phyloP scores from a whole-genome alignment of 1,140 invertebrate genomes.

The Archivesica marissinica region DNA sequence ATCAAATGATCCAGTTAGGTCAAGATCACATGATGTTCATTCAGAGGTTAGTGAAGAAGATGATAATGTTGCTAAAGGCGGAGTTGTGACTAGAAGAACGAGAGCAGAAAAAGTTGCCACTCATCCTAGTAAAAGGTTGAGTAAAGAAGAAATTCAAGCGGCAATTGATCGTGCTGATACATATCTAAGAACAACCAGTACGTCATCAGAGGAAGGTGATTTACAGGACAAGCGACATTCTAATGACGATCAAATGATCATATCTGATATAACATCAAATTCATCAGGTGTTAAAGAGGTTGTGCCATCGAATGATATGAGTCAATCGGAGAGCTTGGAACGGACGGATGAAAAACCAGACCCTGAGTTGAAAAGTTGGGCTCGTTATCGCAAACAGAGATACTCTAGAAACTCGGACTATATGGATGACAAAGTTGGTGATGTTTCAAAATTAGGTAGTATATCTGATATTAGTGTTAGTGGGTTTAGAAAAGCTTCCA shows the following conservation, averaged over 20 bases:
- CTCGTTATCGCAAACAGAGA: conserved; percentile 47
- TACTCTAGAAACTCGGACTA: conserved; percentile 49
- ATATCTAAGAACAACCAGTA: conserved; percentile 62
- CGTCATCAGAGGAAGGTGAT: conserved; percentile 16
- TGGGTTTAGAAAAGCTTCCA: conserved; percentile 50
- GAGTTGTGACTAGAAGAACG: conserved; percentile 55
- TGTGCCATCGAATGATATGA: conserved; percentile 39
- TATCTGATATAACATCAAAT: conserved; percentile 42
- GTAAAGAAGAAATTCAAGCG: conserved; percentile 76
- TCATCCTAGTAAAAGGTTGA: conserved; percentile 64
- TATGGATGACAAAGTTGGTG: conserved; percentile 60
- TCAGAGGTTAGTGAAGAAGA: conserved; percentile 9
- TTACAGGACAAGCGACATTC: conserved; percentile 4
- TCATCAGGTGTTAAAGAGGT: conserved; percentile 12
- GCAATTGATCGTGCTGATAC: conserved; percentile 76
- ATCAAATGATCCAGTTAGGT: conserved; percentile 31
- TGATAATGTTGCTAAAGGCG: conserved; percentile 30
- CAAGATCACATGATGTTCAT: conserved; percentile 27
- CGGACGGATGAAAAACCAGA: background rate
- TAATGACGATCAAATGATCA: conserved; percentile 25
- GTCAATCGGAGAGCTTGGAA: conserved; percentile 29
- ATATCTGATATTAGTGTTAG: conserved; percentile 63
- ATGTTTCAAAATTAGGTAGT: conserved; percentile 53
- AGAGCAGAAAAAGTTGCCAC: conserved; percentile 26
- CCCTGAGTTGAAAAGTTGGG: conserved; percentile 48